These are phyloP conservation scores for Bathynomus jamesi DNA, from an alignment of 1,140 invertebrate species.

Conservation along the genomic window DNA sequence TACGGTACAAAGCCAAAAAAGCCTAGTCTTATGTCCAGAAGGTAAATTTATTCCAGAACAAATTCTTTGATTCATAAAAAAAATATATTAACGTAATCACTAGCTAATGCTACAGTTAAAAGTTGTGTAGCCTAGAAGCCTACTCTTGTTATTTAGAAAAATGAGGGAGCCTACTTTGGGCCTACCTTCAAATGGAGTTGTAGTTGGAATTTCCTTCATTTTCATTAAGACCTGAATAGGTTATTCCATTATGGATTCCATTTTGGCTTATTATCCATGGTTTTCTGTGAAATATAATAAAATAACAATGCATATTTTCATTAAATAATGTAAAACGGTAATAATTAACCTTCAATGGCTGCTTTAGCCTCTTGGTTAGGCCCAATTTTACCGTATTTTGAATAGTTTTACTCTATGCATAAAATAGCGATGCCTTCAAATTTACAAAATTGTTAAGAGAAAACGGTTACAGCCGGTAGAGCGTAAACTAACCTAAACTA, in stretches of 20 bases:
- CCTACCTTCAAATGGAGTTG: background rate
- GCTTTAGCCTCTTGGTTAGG: background rate
- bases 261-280: background rate
- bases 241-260: background rate
- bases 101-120: too few relatives aligned
- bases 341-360: background rate
- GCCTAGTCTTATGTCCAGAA: too few relatives aligned
- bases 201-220: background rate
- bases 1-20: too few relatives aligned
- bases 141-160: too few relatives aligned
- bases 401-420: background rate
- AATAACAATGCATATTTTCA: constrained; percentile 1
- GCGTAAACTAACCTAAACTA: background rate
- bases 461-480: background rate
- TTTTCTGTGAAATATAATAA: background rate
- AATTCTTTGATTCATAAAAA: too few relatives aligned
- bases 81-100: too few relatives aligned
- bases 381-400: background rate
- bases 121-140: too few relatives aligned
- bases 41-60: too few relatives aligned
- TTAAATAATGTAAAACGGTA: background rate
- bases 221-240: background rate
- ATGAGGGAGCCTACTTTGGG: too few relatives aligned
- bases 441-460: background rate
- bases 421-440: background rate